A percentile compares a stretch with the other conserved stretches of the same genome.
These are phyloP conservation scores for Agriopis leucophaearia DNA, from an alignment of 2,888 invertebrate species.

Conservation along the genomic window DNA sequence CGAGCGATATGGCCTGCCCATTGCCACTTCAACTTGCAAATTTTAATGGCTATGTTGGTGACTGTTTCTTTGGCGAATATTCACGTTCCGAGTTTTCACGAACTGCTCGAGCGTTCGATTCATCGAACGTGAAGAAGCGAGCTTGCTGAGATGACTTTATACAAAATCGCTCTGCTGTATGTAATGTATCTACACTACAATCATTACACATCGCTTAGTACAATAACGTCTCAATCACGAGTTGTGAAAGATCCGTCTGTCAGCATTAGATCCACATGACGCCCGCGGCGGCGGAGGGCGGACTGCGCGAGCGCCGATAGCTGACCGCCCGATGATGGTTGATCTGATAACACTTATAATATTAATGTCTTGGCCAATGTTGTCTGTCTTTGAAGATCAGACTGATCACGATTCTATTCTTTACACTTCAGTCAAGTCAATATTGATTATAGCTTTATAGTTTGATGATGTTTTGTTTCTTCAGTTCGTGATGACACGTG, in stretches of 20 bases:
- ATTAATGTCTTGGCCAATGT: conserved; percentile 35
- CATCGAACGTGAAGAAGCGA: no score
- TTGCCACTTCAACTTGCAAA: no score
- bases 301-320: conserved; percentile 26
- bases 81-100: no score
- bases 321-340: conserved; percentile 28
- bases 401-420: conserved; percentile 25
- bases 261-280: conserved; percentile 14
- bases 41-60: no score
- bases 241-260: conserved; percentile 32
- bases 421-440: neutral
- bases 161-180: no score
- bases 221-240: conserved; percentile 41
- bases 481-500: neutral
- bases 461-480: conserved; percentile 11
- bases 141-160: no score
- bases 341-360: conserved; percentile 25
- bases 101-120: no score
- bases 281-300: conserved; percentile 23
- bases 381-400: conserved; percentile 34
- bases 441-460: conserved; percentile 2
- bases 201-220: conserved; percentile 29
- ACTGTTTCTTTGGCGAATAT: no score
- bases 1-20: no score
- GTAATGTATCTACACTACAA: no score